Percentiles rank a stretch among this genome's conserved stretches.
These are phyloP conservation scores for Camponotus floridanus DNA, from an alignment of 1,140 invertebrate genomes.

Conservation along the genomic window DNA sequence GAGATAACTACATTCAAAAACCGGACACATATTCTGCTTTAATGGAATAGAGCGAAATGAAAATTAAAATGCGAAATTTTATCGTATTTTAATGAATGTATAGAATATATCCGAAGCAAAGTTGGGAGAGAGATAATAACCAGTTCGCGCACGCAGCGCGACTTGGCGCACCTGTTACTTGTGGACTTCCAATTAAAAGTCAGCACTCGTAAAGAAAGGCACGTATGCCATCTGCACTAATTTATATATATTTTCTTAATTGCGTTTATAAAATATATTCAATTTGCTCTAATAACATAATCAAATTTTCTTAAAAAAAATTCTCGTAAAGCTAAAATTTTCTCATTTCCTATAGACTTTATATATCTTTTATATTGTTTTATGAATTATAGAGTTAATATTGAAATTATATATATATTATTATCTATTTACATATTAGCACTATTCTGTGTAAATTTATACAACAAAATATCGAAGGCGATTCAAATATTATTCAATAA, in stretches of 20 bases:
- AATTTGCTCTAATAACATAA: background rate
- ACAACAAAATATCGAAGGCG: background rate
- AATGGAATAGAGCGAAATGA: constrained; percentile 47
- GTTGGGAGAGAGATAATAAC: constrained; percentile 66
- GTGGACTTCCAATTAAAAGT: constrained; percentile 68
- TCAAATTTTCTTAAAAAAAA: background rate
- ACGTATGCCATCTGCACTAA: constrained; percentile 24
- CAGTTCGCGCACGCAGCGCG: constrained; percentile 17
- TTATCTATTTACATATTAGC: background rate
- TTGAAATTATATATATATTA: background rate
- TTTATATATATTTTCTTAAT: constrained; percentile 58
- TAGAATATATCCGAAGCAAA: constrained; percentile 45
- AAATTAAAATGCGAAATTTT: constrained; percentile 66
- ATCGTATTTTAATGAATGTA: constrained; percentile 66
- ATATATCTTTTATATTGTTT: background rate
- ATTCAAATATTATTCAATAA: background rate
- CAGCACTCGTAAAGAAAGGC: constrained; percentile 24
- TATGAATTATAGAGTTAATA: background rate
- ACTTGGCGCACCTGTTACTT: constrained; percentile 67
- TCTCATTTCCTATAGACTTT: background rate
- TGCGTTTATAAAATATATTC: background rate
- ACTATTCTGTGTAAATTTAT: background rate
- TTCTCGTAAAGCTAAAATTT: background rate
- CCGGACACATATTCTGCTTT: constrained; percentile 8
- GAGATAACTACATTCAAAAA: constrained; percentile 58